Conservation (phyloP, 2,113 vertebrate genomes). For the Pteronura brasiliensis region DNA sequence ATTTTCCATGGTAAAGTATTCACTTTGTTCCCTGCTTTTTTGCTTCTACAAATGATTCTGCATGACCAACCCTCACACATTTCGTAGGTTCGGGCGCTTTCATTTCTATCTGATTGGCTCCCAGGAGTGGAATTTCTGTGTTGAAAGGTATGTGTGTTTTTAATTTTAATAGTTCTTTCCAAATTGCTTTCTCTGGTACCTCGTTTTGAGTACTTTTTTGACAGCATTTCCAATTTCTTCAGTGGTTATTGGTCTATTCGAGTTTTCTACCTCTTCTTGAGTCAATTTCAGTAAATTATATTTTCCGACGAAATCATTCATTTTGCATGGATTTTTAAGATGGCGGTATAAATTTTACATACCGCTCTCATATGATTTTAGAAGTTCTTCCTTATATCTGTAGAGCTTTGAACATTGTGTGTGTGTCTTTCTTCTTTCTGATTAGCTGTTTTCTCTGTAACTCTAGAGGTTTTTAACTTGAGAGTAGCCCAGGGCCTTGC, state of each 20-base stretch:
- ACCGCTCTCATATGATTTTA: background rate
- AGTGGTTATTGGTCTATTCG: background rate
- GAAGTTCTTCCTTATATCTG: background rate
- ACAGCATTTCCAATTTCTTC: constrained; percentile 40
- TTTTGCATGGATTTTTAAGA: constrained; percentile 57
- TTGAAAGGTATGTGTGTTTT: constrained; percentile 39
- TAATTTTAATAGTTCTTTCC: constrained; percentile 60
- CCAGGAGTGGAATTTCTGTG: background rate
- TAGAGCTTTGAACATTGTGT: background rate
- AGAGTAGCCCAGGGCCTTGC: background rate
- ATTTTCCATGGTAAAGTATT: background rate
- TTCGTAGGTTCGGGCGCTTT: background rate
- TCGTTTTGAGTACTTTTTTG: background rate
- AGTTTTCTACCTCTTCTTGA: constrained; percentile 61
- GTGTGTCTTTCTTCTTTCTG: background rate
- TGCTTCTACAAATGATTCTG: background rate
- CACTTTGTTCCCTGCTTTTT: background rate
- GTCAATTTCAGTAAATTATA: constrained; percentile 58
- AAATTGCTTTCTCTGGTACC: background rate
- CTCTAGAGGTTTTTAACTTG: background rate
- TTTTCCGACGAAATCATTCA: constrained; percentile 60
- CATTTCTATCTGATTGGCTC: background rate
- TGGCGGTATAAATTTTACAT: constrained; percentile 38
- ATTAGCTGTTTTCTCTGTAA: background rate
- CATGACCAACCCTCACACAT: background rate